Percentiles rank a stretch among this genome's conserved stretches.
phyloP scores from a whole-genome alignment of 2,797 vertebrate species.

The Leptoclinus maculatus region DNA sequence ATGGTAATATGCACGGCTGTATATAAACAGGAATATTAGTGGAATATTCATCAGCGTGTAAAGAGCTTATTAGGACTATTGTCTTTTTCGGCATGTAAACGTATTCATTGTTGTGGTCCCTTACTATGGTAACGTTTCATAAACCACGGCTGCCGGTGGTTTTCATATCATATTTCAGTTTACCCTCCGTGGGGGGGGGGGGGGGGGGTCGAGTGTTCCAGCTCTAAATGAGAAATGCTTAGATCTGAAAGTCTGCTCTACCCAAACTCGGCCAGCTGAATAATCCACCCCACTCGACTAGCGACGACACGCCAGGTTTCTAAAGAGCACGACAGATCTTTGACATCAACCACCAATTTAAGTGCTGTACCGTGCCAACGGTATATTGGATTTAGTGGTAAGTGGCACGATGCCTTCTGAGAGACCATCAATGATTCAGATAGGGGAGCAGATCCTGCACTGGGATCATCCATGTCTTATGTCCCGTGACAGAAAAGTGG shows the following conservation, averaged over 20 bases:
- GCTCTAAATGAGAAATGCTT: constrained; percentile 33
- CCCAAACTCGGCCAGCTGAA: constrained; percentile 8
- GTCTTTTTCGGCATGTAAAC: background rate
- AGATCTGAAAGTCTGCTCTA: constrained; percentile 24
- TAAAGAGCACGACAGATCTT: constrained; percentile 34
- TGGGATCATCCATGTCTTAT: constrained; percentile 47
- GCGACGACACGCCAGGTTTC: constrained; percentile 23
- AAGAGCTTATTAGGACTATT: too few relatives aligned
- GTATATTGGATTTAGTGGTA: constrained; percentile 45
- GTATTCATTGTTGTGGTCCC: background rate
- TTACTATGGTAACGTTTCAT: constrained; percentile 35
- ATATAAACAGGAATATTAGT: too few relatives aligned
- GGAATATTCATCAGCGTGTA: background rate
- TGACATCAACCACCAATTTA: constrained; percentile 34
- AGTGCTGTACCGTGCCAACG: constrained; percentile 2
- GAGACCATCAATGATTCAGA: constrained; percentile 42
- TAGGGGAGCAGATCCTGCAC: constrained; percentile 30
- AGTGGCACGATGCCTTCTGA: constrained; percentile 39
- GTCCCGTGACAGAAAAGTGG: constrained; percentile 59
- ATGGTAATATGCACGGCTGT: background rate
- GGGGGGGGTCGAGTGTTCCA: background rate
- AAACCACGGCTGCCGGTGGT: constrained; percentile 28
- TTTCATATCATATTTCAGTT: constrained; percentile 47
- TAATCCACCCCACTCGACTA: constrained; percentile 15
- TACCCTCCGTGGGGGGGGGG: constrained; percentile 12